Conservation (phyloP, 2,797 vertebrate species). For the Dicrostonyx torquatus region DNA sequence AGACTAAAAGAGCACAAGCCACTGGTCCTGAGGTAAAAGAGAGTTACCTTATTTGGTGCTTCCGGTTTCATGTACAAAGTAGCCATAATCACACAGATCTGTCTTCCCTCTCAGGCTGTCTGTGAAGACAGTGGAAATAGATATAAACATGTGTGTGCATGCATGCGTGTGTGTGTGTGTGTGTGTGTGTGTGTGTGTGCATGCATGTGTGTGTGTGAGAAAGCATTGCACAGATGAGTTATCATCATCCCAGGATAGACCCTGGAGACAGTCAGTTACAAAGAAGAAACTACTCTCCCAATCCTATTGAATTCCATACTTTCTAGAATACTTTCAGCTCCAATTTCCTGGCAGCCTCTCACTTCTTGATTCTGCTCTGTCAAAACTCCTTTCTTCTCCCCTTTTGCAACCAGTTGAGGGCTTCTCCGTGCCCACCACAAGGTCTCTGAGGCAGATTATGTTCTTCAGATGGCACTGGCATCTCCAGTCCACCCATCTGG, state of each 20-base stretch:
- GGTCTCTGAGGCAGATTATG: background rate
- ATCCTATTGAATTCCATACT: background rate
- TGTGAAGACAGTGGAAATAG: background rate
- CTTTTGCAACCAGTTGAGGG: background rate
- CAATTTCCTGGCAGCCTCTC: background rate
- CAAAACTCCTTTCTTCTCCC: background rate
- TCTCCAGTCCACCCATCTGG: background rate
- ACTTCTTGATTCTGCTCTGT: background rate
- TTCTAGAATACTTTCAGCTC: conserved; percentile 29
- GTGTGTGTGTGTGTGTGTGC: background rate
- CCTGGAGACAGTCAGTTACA: background rate
- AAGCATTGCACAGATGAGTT: background rate
- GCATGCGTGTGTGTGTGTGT: background rate
- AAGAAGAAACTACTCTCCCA: background rate
- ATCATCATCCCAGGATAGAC: background rate
- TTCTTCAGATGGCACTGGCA: background rate
- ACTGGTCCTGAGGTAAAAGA: background rate
- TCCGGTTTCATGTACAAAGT: background rate
- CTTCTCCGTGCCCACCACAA: background rate
- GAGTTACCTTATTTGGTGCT: background rate
- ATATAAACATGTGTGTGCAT: background rate
- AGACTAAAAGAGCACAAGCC: background rate
- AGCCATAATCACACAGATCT: background rate
- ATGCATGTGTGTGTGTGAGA: background rate
- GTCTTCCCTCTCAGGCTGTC: background rate